Evolutionary conservation across 2,888 invertebrate species (phyloP).

Genomic region (Melangyna quadrimaculata): DNA sequence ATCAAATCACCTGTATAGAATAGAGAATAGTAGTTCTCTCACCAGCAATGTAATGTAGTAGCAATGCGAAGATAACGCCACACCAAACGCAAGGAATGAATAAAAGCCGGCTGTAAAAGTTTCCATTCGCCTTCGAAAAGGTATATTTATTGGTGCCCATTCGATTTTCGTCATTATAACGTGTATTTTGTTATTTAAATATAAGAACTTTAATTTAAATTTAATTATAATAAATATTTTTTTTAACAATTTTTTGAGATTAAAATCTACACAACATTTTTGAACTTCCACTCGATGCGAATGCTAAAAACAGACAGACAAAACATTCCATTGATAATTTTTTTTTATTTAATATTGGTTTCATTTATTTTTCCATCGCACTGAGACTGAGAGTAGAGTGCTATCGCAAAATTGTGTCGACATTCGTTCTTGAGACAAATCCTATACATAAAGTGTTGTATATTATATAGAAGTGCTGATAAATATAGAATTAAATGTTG

Average conservation of each 20-base stretch:
- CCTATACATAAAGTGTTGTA: too few species aligned
- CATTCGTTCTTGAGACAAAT: neutral
- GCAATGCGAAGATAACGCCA: constrained; percentile 82
- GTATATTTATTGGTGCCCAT: constrained; percentile 92
- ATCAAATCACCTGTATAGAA: neutral
- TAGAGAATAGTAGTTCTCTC: constrained; percentile 14
- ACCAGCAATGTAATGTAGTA: constrained; percentile 44
- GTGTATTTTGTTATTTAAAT: neutral
- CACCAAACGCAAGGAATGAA: constrained; percentile 85
- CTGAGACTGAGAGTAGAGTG: too few species aligned
- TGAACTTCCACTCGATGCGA: neutral
- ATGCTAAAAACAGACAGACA: constrained; percentile 2
- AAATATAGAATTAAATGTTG: neutral
- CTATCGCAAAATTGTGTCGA: neutral
- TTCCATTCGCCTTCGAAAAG: constrained; percentile 91
- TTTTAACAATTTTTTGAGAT: neutral
- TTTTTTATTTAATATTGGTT: neutral
- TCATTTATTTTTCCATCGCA: neutral
- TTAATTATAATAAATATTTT: neutral
- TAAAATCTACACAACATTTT: neutral
- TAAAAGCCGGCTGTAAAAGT: constrained; percentile 89
- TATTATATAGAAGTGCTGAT: neutral
- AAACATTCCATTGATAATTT: neutral
- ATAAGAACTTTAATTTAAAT: too few species aligned
- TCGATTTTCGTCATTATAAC: constrained; percentile 85